These are phyloP conservation scores for Tapirus terrestris DNA, from an alignment of 2,113 vertebrate genomes.

Conservation along the genomic window DNA sequence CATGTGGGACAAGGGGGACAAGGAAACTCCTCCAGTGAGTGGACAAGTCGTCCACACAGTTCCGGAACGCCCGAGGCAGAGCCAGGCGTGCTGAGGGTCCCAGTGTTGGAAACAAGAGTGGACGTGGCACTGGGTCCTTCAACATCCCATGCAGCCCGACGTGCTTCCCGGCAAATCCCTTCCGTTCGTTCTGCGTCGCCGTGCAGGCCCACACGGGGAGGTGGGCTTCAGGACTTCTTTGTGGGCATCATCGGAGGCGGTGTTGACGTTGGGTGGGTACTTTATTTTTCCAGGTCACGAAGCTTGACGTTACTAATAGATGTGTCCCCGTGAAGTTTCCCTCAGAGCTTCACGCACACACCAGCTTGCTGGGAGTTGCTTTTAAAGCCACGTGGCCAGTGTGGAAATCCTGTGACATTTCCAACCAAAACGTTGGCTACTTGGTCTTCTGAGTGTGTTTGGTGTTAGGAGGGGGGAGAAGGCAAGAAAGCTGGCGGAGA, in stretches of 20 bases:
- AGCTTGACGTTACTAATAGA: neutral
- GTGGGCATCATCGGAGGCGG: too few species aligned
- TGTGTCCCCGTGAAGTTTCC: neutral
- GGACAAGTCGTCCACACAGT: neutral
- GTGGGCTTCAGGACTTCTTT: too few species aligned
- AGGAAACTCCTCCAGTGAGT: neutral
- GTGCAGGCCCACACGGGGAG: too few species aligned
- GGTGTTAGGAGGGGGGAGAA: neutral
- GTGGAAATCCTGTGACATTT: neutral
- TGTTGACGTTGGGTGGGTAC: neutral
- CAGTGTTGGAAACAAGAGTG: neutral
- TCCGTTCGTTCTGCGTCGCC: too few species aligned
- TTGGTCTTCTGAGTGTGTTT: too few species aligned
- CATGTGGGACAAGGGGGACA: neutral
- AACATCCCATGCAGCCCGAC: neutral
- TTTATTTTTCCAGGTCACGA: neutral
- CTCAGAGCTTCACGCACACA: neutral
- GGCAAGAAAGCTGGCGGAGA: neutral
- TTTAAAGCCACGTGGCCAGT: rapidly evolving
- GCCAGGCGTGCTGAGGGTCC: neutral
- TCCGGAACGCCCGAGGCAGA: neutral
- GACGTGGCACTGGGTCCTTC: neutral
- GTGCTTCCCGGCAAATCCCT: neutral
- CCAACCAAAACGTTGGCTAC: neutral
- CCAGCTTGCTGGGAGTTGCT: too few species aligned